Evolutionary conservation across 2,113 vertebrate species (phyloP).

Genomic region (Macquaria australasica): DNA sequence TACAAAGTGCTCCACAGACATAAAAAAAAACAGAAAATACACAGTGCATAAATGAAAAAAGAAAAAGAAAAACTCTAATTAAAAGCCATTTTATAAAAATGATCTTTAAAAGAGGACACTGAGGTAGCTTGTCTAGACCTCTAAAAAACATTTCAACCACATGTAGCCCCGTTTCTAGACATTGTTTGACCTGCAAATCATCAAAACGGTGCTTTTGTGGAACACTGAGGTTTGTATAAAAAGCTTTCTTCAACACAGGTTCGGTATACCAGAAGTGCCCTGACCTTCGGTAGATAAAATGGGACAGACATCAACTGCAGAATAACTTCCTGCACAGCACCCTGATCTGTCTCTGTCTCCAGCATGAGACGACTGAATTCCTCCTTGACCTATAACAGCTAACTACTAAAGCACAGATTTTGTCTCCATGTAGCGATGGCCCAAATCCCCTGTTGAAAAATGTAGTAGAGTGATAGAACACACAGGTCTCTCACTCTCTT

Average conservation of each 20-base stretch:
- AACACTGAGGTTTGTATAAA: neutral
- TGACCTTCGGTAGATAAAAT: constrained; percentile 21
- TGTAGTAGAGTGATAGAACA: neutral
- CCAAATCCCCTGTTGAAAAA: constrained; percentile 34
- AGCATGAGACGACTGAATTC: neutral
- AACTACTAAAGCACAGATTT: neutral
- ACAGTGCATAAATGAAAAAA: too few relatives aligned
- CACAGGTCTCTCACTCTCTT: constrained; percentile 4
- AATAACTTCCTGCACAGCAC: neutral
- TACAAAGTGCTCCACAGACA: too few relatives aligned
- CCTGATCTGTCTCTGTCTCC: neutral
- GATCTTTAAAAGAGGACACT: too few relatives aligned
- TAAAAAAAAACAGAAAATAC: too few relatives aligned
- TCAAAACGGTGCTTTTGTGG: neutral
- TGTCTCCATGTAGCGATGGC: constrained; percentile 3
- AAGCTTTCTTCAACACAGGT: constrained; percentile 1
- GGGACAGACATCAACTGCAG: constrained; percentile 24
- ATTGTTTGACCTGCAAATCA: neutral
- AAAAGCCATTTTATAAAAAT: too few relatives aligned
- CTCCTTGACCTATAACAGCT: constrained; percentile 20
- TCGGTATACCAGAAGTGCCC: neutral
- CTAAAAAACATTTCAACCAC: neutral
- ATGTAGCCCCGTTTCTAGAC: neutral
- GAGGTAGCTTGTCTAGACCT: neutral
- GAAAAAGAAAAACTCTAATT: too few relatives aligned